Base-by-base conservation (phyloP, 2,113 vertebrate species). In the Ceratotherium simum region DNA sequence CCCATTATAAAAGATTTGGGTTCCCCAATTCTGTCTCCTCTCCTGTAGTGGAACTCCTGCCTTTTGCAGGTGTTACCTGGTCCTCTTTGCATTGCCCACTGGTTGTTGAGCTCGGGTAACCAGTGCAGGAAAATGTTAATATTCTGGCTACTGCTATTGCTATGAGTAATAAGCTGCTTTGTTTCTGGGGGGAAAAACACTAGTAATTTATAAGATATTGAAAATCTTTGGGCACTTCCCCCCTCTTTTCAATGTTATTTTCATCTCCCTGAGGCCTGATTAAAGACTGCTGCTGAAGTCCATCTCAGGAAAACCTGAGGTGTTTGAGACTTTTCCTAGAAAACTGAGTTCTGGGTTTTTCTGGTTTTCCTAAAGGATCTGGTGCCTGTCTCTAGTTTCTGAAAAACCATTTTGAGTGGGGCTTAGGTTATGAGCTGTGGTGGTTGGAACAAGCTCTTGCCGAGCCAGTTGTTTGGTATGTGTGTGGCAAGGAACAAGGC, bases 311-410 rank as follows among this genome's bases (percentile, higher is more conserved):
- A 88, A 81, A 27, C 23, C 14, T 65, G 60, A 64, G 60, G 7
- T 33, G 23, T 73, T 54, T 36, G 65, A 92, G 73, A 62, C 29
- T 81, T 83, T 96, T 93, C 93, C 73, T 84, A 36, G 91, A 96
- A 97, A 84, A 91, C 54, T 25, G n/a, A 79, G 23, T 12, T 85
- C 73, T 72, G 18, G 58, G 33, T 93, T 89, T 95, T 86, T 88
- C 51, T 72, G 70, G 9, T 78, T 87, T 92, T 65, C 51, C 64
- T 75, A 21, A 70, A 48, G 36, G 33, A 62, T 46, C 10, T 70
- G 2, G 20, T 54, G 9, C 54, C 21, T 79, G 16, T 86, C 31
- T 96, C 54, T 62, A 54, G 79, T 86, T 85, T 90, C 73, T 81
- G 36, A 48, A 80, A 81, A 69, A 25, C n/a, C 83, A 6, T 18